Percentiles rank a stretch among this genome's conserved stretches.
Conservation (phyloP, 53 echinoderm and acorn worm species). For the Zoroaster sp. region DNA sequence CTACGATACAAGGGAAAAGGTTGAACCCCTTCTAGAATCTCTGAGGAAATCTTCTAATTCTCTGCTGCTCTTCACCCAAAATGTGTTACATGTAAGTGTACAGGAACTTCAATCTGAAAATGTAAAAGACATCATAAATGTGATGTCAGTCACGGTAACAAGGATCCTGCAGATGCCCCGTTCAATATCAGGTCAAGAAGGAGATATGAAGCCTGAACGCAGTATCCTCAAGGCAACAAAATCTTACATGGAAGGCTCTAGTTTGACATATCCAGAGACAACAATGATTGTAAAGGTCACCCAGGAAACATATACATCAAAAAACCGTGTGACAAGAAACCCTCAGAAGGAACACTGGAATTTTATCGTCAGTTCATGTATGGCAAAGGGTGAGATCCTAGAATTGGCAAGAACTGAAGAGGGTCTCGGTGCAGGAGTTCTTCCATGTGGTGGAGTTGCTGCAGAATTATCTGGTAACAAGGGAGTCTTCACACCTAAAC, state of each 20-base stretch:
- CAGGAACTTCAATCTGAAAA: not conserved
- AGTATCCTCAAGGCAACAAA: conserved; percentile 16
- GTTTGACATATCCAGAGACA: conserved; percentile 12
- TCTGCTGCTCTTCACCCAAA: conserved; percentile 79
- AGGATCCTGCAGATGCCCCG: conserved; percentile 11
- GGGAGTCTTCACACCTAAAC: not conserved
- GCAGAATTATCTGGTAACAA: not conserved
- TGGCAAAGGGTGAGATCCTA: not conserved
- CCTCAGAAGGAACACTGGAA: not conserved
- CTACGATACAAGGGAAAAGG: conserved; percentile 42
- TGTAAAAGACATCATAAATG: not conserved
- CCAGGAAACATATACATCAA: not conserved
- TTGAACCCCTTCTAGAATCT: conserved; percentile 47
- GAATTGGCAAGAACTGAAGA: conserved; percentile 15
- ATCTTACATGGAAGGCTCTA: not conserved
- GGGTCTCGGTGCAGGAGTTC: conserved; percentile 58
- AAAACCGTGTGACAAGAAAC: not conserved
- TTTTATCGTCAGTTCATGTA: conserved; percentile 54
- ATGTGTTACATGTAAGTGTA: conserved; percentile 41
- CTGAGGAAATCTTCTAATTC: conserved; percentile 59
- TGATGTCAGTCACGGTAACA: conserved; percentile 17
- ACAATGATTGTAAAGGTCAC: conserved; percentile 36
- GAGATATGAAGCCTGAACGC: not conserved
- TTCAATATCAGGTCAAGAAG: not conserved
- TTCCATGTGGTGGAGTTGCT: conserved; percentile 83